These are phyloP conservation scores for Yponomeuta evonymella DNA, from an alignment of 2,888 invertebrate species.

Conservation along the genomic window DNA sequence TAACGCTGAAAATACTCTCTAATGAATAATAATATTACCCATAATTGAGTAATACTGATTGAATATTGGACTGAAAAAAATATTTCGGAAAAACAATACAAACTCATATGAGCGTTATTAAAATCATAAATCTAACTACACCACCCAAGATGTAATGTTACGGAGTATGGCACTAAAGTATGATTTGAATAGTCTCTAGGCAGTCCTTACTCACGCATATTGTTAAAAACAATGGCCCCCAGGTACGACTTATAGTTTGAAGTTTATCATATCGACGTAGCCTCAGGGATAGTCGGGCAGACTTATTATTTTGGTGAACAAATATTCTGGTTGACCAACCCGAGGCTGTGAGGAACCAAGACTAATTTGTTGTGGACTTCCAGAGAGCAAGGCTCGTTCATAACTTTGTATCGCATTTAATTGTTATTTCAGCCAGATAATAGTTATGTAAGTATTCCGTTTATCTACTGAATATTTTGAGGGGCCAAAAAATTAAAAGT, in stretches of 20 bases:
- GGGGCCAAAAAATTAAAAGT: too few relatives aligned
- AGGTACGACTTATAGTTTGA: neutral
- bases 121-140: neutral
- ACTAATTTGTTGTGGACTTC: neutral
- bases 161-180: neutral
- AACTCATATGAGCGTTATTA: neutral
- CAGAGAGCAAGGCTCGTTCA: neutral
- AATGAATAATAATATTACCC: too few relatives aligned
- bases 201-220: neutral
- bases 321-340: neutral
- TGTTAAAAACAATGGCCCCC: neutral
- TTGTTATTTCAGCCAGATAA: too few relatives aligned
- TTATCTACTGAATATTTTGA: too few relatives aligned
- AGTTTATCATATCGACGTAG: neutral
- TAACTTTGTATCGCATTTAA: neutral
- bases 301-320: neutral
- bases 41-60: neutral
- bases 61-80: neutral
- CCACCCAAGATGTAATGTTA: neutral
- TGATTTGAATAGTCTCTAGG: neutral
- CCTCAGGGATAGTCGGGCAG: neutral
- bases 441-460: too few relatives aligned
- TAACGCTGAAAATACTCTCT: too few relatives aligned
- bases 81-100: neutral
- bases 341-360: neutral